Base-by-base conservation (phyloP, 1,140 invertebrate genomes). In the Macrotrachela quadricornifera region DNA sequence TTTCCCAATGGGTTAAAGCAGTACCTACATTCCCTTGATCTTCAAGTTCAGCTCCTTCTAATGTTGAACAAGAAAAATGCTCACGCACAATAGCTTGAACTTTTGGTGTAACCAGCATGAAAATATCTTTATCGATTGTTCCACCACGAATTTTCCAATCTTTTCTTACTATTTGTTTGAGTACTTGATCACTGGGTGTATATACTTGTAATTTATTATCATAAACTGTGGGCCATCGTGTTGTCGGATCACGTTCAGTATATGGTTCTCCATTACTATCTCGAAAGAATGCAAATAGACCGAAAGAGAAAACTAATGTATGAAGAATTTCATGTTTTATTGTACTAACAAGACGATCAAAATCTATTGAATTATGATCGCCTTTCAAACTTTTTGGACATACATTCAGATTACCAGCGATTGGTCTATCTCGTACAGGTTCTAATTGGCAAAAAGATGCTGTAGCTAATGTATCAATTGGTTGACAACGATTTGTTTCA, bases 361-460 rank as follows among this genome's bases (percentile, higher is more conserved):
- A 30, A 30, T 30, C 21, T 30, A 30, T 30, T 1, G 96, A 74
- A 14, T 88, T 87, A 60, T 87, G 83, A 53, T 90, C 69, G 62
- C 96, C 88, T 61, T 92, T 83, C 37, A 79, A 77, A 63, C 87
- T 86, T n/a, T 81, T 77, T 0, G 91, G 91, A 64, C 92, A 97
- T 49, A 97, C 78, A 74, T 96, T 97, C 1, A 91, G 88, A 72
- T 96, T 90, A 0, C 92, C 92, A 1, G 91, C 92, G 49, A 97
- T 90, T 1, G 92, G 92, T 59, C 87, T 77, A 71, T 95, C 87
- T 46, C 90, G 71, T 17, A 80, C 78, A 2, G 80, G 77, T 69
- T 99, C 92, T 67, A 94, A 87, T 66, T 96, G 91, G 67, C 92
- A 99, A 67, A n/a, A 97, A 91, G 88, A 88, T 13, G 92, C 92